These are phyloP conservation scores for Zonitis immaculata DNA, from an alignment of 2,888 invertebrate species.

Conservation along the genomic window DNA sequence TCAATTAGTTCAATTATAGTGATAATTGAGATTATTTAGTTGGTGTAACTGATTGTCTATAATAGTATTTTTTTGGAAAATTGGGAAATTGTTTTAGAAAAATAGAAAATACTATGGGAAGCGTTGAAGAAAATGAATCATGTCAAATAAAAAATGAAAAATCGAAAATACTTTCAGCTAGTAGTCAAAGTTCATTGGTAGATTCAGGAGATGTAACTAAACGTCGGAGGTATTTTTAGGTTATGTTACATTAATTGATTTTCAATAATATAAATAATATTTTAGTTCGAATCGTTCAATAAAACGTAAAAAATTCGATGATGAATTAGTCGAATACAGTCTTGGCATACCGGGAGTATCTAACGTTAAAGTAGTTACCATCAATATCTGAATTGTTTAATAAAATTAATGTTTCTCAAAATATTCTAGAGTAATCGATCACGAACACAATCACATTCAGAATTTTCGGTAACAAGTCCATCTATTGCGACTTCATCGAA, in stretches of 20 bases:
- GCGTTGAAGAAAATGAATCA: background rate
- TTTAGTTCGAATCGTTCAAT: constrained; percentile 87
- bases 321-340: constrained; percentile 93
- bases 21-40: no score
- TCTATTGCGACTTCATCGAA: constrained; percentile 24
- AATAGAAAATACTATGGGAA: background rate
- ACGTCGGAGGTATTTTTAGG: constrained; percentile 39
- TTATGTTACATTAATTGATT: constrained; percentile 11
- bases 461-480: constrained; percentile 37
- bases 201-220: constrained; percentile 43
- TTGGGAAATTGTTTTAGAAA: no score
- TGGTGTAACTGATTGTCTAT: no score
- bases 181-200: constrained; percentile 27
- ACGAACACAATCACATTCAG: constrained; percentile 48
- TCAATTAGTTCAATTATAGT: no score
- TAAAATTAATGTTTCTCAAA: constrained; percentile 1
- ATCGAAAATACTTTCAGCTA: background rate
- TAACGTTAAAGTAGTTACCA: constrained; percentile 41
- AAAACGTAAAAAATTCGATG: constrained; percentile 92
- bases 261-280: constrained; percentile 8
- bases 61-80: no score
- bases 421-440: constrained; percentile 41
- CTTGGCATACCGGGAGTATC: constrained; percentile 59
- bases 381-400: background rate
- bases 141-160: background rate